Conservation (phyloP, 1,140 invertebrate species). For the Mya arenaria region DNA sequence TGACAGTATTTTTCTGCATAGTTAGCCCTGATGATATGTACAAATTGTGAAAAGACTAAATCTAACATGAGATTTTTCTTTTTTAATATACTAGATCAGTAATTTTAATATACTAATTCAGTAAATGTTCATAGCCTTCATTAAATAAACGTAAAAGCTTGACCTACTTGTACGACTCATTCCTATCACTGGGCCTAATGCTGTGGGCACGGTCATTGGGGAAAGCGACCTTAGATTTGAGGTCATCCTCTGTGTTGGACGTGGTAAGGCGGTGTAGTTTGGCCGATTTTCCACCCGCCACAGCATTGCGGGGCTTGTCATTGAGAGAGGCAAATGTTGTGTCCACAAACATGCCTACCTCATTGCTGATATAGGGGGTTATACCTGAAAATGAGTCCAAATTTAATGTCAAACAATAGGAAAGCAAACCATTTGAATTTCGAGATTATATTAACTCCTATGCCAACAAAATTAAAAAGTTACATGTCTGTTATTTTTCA, state of each 20-base stretch:
- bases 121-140: not conserved
- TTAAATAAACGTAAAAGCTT: not conserved
- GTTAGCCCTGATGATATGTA: too few relatives aligned
- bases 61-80: too few relatives aligned
- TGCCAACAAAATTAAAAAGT: too few relatives aligned
- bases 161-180: conserved; percentile 77
- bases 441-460: too few relatives aligned
- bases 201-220: conserved; percentile 80
- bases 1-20: too few relatives aligned
- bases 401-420: too few relatives aligned
- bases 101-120: not conserved
- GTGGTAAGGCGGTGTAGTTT: conserved; percentile 68
- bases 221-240: conserved; percentile 74
- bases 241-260: conserved; percentile 53
- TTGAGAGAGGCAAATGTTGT: conserved; percentile 72
- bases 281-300: conserved; percentile 69
- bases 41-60: too few relatives aligned
- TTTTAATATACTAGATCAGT: too few relatives aligned
- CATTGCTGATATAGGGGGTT: conserved; percentile 80
- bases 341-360: conserved; percentile 79
- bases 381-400: conserved; percentile 71
- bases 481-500: too few relatives aligned
- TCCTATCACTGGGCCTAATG: conserved; percentile 74
- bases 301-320: conserved; percentile 71
- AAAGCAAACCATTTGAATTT: too few relatives aligned